Evolutionary conservation across 2,113 vertebrate species (phyloP).

Genomic region (Mirounga angustirostris): DNA sequence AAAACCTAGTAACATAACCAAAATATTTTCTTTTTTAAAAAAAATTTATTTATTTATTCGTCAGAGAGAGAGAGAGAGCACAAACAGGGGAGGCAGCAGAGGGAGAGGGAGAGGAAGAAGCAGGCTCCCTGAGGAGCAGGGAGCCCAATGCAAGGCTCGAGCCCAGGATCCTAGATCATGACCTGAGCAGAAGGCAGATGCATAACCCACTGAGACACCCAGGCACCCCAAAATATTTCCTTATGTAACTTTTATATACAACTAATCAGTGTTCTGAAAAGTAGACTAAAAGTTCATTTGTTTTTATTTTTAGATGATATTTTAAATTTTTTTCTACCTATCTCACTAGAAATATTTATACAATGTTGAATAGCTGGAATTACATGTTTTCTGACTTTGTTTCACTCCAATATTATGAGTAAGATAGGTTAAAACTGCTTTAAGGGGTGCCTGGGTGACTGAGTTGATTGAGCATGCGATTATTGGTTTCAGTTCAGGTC

Average conservation of each 20-base stretch:
- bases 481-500: not conserved
- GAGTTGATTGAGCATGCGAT: not conserved
- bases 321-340: not conserved
- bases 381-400: constrained; percentile 23
- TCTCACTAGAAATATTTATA: not conserved
- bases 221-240: not conserved
- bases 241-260: not conserved
- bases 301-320: not conserved
- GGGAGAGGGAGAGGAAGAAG: no score
- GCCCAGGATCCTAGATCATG: no score
- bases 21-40: not conserved
- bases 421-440: constrained; percentile 26
- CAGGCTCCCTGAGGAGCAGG: no score
- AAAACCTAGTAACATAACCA: not conserved
- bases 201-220: no score
- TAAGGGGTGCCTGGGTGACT: not conserved
- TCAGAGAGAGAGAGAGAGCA: no score
- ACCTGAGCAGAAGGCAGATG: no score
- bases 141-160: no score
- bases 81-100: no score
- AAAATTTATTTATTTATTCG: no score
- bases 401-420: not conserved
- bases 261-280: not conserved
- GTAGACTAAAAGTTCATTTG: not conserved
- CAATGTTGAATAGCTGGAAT: not conserved